Percentiles rank a stretch among this genome's conserved stretches.
Evolutionary conservation across 2,113 vertebrate genomes (phyloP).

Genomic region (Drymodes brunneopygia): DNA sequence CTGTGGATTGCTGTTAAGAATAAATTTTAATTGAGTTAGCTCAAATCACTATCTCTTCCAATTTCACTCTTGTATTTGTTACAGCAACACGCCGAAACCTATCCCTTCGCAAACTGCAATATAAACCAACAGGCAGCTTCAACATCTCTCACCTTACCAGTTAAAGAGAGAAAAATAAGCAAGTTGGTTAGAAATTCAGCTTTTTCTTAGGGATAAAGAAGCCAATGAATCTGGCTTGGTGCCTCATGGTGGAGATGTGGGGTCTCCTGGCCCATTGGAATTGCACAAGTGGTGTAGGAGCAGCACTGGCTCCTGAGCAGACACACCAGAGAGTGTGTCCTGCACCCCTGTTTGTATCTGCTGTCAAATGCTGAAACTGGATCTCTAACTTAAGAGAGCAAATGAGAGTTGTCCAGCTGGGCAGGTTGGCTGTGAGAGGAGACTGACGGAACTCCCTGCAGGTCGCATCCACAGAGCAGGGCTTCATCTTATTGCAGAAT

Average conservation of each 20-base stretch:
- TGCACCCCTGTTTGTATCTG: not conserved
- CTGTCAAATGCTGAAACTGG: not conserved
- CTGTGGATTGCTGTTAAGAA: not conserved
- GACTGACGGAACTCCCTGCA: not conserved
- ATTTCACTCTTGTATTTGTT: not conserved
- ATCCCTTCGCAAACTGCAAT: not conserved
- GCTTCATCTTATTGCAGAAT: not conserved
- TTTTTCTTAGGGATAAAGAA: not conserved
- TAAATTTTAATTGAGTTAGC: conserved; percentile 18
- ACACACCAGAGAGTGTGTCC: not conserved
- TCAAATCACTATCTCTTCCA: conserved; percentile 21
- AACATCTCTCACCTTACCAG: not conserved
- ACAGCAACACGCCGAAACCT: not conserved
- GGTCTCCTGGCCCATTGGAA: not conserved
- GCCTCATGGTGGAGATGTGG: not conserved
- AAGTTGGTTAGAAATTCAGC: not conserved
- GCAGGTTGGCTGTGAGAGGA: not conserved
- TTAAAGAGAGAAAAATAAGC: not conserved
- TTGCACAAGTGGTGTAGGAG: not conserved
- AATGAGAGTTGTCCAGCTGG: not conserved
- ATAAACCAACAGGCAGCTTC: not conserved
- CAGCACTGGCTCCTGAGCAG: not conserved
- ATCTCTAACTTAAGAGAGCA: not conserved
- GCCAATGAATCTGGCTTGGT: not conserved
- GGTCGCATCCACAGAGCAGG: not conserved